Conservation (phyloP, 2,113 vertebrate species). For the Nothobranchius furzeri region DNA sequence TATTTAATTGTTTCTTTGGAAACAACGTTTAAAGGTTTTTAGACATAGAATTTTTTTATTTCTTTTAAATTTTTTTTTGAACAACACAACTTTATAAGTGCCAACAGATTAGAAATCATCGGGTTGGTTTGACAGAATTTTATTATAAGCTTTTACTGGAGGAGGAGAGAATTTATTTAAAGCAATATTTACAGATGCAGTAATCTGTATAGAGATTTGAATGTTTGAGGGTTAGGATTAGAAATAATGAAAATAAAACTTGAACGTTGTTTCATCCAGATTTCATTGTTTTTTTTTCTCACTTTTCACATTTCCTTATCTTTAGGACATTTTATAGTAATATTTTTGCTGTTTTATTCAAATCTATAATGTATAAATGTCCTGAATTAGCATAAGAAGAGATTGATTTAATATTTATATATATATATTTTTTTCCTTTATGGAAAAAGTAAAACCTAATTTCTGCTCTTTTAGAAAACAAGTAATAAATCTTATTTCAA, state of each 20-base stretch:
- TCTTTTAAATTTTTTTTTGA: not conserved
- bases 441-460: too few relatives aligned
- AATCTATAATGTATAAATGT: too few relatives aligned
- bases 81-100: conserved; percentile 57
- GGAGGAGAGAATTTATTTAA: conserved; percentile 9
- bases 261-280: conserved; percentile 36
- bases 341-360: too few relatives aligned
- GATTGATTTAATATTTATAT: too few relatives aligned
- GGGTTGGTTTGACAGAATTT: conserved; percentile 30
- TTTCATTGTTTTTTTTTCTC: not conserved
- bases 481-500: too few relatives aligned
- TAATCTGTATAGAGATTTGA: conserved; percentile 16
- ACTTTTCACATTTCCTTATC: too few relatives aligned
- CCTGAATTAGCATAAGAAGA: too few relatives aligned
- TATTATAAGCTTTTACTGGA: conserved; percentile 36
- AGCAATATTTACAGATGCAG: conserved; percentile 46
- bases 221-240: conserved; percentile 42
- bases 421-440: too few relatives aligned
- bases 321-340: too few relatives aligned
- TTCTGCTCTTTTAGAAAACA: too few relatives aligned
- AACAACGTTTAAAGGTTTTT: conserved; percentile 29
- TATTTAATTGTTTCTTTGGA: conserved; percentile 55
- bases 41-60: conserved; percentile 18
- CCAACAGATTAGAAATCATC: conserved; percentile 22
- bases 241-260: conserved; percentile 54